phyloP scores from a whole-genome alignment of 2,888 invertebrate species.

The Eucriotettix oculatus region DNA sequence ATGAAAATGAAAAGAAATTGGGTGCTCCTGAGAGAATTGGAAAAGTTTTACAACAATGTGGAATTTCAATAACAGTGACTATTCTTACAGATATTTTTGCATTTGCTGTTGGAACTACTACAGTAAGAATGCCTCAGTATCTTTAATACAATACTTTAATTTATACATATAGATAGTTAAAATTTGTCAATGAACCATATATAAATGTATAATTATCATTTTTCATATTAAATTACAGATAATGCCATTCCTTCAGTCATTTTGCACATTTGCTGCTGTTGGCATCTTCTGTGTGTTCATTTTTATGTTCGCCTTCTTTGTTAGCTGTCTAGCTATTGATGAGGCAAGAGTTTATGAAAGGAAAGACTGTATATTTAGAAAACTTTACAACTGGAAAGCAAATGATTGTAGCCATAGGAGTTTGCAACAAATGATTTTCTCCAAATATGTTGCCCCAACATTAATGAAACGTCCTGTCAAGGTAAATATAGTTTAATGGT shows the following conservation, averaged over 20 bases:
- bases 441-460: slow-evolving; percentile 24
- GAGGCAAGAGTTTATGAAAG: slow-evolving; percentile 23
- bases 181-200: too few species aligned
- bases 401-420: slow-evolving; percentile 26
- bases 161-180: too few species aligned
- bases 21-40: slow-evolving; percentile 23
- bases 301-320: slow-evolving; percentile 30
- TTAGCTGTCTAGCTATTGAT: slow-evolving; percentile 29
- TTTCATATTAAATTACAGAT: slow-evolving; percentile 12
- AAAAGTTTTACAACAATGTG: slow-evolving; percentile 26
- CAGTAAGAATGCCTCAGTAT: slow-evolving; percentile 17
- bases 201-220: too few species aligned
- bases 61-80: slow-evolving; percentile 32
- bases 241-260: slow-evolving; percentile 31
- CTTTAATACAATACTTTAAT: too few species aligned
- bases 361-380: slow-evolving; percentile 22
- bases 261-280: slow-evolving; percentile 30
- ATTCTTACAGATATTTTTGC: slow-evolving; percentile 32
- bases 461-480: slow-evolving; percentile 25
- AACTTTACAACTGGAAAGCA: slow-evolving; percentile 22
- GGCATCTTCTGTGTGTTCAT: slow-evolving; percentile 29
- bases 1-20: slow-evolving; percentile 17
- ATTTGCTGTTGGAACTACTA: slow-evolving; percentile 31
- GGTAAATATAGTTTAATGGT: slow-evolving; percentile 13
- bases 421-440: slow-evolving; percentile 24